Evolutionary conservation across 2,113 vertebrate species (phyloP), one percentile per base, ranked within the genome.

Genomic region (Laticauda colubrina): DNA sequence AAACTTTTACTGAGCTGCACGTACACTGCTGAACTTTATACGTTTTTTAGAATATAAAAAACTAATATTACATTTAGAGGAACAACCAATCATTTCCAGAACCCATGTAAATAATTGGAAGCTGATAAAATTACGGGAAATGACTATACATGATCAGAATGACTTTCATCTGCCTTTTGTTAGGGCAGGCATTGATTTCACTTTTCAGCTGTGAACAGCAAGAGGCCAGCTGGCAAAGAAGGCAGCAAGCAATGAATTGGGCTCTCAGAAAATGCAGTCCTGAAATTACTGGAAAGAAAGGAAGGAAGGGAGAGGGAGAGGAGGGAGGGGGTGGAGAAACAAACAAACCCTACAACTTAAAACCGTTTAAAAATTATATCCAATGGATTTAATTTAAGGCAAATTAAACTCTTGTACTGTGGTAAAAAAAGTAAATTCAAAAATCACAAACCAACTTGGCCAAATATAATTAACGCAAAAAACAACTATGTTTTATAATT

Each of bases 131-230:
- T 98, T 98, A 98, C 95, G 93, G 97, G 97, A 97, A 97, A 97
- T 97, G 97, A 98, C 97, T 98, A 94, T 96, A 97, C 97, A 96
- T 95, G 96, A 97, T 96, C 96, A 97, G 96, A 96, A 97, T 96
- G 95, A 96, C 98, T 98, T 98, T 98, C 97, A 98, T 98, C 97
- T 97, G 97, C 96, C 96, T 98, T 98, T 97, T 96, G 97, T 97
- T 97, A 98, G 94, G 96, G 93, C 95, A 94, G 96, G 96, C 96
- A 98, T 97, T 96, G 96, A 98, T 98, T 97, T 98, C 96, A 97
- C 96, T 98, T 97, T 97, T 97, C 96, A 97, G 96, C 97, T 98
- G 96, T 96, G 97, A 98, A 98, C 96, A 98, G 97, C 96, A 96
- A 98, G 97, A 97, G 97, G 96, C 97, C 98, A 98, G 97, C 97